These are phyloP conservation scores for Aromia moschata DNA, from an alignment of 2,888 invertebrate genomes.

Conservation along the genomic window DNA sequence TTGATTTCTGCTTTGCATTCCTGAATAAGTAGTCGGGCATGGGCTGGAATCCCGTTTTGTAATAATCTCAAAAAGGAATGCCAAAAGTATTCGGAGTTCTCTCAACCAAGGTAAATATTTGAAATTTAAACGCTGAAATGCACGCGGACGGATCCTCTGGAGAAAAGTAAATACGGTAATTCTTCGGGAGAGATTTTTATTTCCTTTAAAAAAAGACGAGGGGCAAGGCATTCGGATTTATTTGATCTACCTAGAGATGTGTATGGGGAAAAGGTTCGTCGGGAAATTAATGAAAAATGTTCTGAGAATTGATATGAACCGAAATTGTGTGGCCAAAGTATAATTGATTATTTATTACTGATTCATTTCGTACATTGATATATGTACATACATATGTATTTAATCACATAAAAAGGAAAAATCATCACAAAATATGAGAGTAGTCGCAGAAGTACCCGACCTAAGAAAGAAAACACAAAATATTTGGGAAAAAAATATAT, in stretches of 20 bases:
- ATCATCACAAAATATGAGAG: no score
- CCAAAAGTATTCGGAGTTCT: conserved; percentile 41
- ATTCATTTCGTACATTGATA: no score
- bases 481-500: no score
- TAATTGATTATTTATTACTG: no score
- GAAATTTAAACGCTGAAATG: conserved; percentile 49
- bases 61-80: conserved; percentile 42
- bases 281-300: no score
- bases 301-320: no score
- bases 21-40: conserved; percentile 8
- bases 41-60: conserved; percentile 22
- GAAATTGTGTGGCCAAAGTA: no score
- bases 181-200: conserved; percentile 29
- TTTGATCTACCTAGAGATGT: not conserved
- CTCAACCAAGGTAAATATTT: conserved; percentile 51
- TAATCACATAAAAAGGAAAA: no score
- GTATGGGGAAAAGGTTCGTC: no score
- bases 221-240: not conserved
- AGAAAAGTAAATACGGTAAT: conserved; percentile 41
- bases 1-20: conserved; percentile 17
- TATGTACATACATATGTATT: no score
- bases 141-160: conserved; percentile 29
- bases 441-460: no score
- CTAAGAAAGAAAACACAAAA: no score
- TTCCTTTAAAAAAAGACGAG: conserved; percentile 8